Evolutionary conservation across 2,888 invertebrate genomes (phyloP).

Genomic region (Silvanus unidentatus): DNA sequence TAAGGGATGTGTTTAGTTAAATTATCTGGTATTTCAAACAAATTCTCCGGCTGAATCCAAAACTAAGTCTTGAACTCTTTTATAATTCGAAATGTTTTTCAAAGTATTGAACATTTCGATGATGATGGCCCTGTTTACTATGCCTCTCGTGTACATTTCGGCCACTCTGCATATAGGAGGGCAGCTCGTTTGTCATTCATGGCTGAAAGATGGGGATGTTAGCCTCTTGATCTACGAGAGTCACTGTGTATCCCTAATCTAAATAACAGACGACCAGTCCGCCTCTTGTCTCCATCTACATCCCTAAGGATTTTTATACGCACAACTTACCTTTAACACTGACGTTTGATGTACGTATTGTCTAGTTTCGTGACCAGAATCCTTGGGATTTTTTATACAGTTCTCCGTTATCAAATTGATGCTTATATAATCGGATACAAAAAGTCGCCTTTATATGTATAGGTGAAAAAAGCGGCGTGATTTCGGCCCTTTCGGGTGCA

Average conservation of each 20-base stretch:
- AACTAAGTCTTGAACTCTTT: too few relatives aligned
- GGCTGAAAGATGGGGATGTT: slow-evolving; percentile 9
- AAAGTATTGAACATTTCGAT: slow-evolving; percentile 5
- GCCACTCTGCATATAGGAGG: slow-evolving; percentile 26
- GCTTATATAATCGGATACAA: not conserved
- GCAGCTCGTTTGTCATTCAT: slow-evolving; percentile 29
- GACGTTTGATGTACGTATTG: slow-evolving; percentile 20
- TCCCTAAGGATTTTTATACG: slow-evolving; percentile 22
- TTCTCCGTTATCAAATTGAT: slow-evolving; percentile 3
- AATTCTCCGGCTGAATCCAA: too few relatives aligned
- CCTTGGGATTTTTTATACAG: slow-evolving; percentile 4
- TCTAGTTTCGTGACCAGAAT: slow-evolving; percentile 16
- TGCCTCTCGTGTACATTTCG: slow-evolving; percentile 22
- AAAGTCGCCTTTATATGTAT: not conserved
- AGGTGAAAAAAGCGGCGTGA: not conserved
- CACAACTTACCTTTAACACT: slow-evolving; percentile 18
- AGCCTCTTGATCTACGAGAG: slow-evolving; percentile 21
- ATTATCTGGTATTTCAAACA: too few relatives aligned
- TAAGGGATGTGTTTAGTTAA: too few relatives aligned
- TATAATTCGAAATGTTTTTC: too few relatives aligned
- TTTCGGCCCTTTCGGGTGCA: not conserved
- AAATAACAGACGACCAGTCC: slow-evolving; percentile 21
- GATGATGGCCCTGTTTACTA: slow-evolving; percentile 28
- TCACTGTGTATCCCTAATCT: slow-evolving; percentile 21
- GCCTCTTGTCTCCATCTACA: too few relatives aligned